phyloP scores from a whole-genome alignment of 2,797 vertebrate species.

The Linurgus olivaceus region DNA sequence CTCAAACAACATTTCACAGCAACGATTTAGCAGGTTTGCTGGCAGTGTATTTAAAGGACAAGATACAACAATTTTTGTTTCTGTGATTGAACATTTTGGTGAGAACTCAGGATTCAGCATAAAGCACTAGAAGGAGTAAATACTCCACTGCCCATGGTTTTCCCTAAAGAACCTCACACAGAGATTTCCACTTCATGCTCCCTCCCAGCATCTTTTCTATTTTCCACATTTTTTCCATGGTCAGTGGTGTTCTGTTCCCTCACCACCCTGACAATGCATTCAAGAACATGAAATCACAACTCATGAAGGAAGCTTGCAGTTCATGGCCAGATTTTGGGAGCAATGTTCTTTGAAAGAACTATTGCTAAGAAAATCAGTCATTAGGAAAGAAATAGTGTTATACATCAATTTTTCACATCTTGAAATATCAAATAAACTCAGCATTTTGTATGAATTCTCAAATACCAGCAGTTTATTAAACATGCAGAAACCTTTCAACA shows the following conservation, averaged over 20 bases:
- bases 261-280: not conserved
- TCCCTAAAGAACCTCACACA: not conserved
- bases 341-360: not conserved
- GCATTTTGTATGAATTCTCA: not conserved
- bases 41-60: not conserved
- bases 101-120: not conserved
- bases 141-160: fast-evolving
- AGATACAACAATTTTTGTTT: not conserved
- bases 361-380: not conserved
- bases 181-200: not conserved
- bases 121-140: not conserved
- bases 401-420: not conserved
- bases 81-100: not conserved
- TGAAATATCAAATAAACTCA: not conserved
- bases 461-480: not conserved
- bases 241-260: not conserved
- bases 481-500: not conserved
- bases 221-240: not conserved
- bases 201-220: not conserved
- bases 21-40: not conserved
- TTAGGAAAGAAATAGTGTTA: not conserved
- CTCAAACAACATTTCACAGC: not conserved
- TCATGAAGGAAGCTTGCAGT: not conserved
- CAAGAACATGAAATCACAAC: not conserved
- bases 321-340: not conserved